A percentile compares a stretch with the other conserved stretches of the same genome.
phyloP scores from a whole-genome alignment of 2,888 invertebrate genomes.

The Gibbula magus region DNA sequence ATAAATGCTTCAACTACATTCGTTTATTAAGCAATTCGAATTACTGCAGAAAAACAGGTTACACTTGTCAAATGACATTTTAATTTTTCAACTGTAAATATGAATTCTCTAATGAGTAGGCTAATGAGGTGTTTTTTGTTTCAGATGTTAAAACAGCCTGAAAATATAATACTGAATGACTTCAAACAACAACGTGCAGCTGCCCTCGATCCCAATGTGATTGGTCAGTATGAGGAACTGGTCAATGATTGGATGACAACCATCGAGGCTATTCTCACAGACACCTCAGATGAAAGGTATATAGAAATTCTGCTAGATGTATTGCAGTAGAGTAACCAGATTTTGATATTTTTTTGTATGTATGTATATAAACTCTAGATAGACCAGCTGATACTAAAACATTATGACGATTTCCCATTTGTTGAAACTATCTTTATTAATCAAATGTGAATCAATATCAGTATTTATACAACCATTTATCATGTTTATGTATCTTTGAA shows the following conservation, averaged over 20 bases:
- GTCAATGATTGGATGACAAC: conserved; percentile 73
- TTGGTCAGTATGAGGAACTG: conserved; percentile 72
- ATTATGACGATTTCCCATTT: no score
- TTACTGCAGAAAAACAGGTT: no score
- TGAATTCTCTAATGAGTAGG: background rate
- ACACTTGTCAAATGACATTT: no score
- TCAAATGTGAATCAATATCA: background rate
- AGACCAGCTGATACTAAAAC: no score
- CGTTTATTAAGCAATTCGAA: no score
- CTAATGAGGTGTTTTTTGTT: background rate
- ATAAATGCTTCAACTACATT: no score
- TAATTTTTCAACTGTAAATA: no score
- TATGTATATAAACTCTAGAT: no score
- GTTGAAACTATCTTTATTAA: background rate
- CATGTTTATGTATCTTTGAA: conserved; percentile 29
- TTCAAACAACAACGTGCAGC: conserved; percentile 72
- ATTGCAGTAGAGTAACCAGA: background rate
- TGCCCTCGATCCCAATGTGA: conserved; percentile 66
- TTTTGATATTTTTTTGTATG: background rate
- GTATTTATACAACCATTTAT: background rate
- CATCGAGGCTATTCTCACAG: conserved; percentile 71
- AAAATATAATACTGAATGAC: conserved; percentile 69
- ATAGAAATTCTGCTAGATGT: background rate
- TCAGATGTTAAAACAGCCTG: conserved; percentile 72
- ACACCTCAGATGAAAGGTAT: conserved; percentile 73